Percentiles rank a stretch among this genome's conserved stretches.
These are phyloP conservation scores for Caenorhabditis wallacei DNA, from an alignment of 2,888 invertebrate species.

Conservation along the genomic window DNA sequence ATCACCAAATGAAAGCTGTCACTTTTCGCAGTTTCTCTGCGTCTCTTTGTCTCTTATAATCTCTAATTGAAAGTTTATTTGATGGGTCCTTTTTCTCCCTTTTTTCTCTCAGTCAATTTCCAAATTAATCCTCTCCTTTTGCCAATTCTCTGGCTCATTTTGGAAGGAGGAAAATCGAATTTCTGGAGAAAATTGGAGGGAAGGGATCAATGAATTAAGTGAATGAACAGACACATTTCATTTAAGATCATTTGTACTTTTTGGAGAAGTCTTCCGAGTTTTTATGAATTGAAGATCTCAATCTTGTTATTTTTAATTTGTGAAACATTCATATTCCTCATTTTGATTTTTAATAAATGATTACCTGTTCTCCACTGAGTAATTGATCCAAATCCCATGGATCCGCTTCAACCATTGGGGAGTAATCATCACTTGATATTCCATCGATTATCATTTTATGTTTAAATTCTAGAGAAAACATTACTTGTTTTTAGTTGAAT, in stretches of 20 bases:
- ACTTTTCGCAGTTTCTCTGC: constrained; percentile 33
- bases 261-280: too few species aligned
- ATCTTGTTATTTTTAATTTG: too few species aligned
- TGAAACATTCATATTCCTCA: too few species aligned
- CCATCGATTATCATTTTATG: constrained; percentile 62
- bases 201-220: constrained; percentile 18
- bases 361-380: constrained; percentile 77
- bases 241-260: constrained; percentile 19
- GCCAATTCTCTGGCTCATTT: constrained; percentile 14
- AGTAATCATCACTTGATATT: constrained; percentile 62
- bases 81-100: constrained; percentile 33
- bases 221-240: background rate
- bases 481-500: background rate
- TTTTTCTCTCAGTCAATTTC: constrained; percentile 44
- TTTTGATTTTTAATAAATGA: constrained; percentile 5
- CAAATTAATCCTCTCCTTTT: constrained; percentile 48
- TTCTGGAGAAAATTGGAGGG: constrained; percentile 24
- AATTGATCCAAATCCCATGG: constrained; percentile 80
- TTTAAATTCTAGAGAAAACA: constrained; percentile 21
- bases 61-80: constrained; percentile 53
- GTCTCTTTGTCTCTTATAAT: constrained; percentile 32
- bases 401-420: constrained; percentile 72
- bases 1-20: constrained; percentile 22
- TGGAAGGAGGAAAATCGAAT: background rate
- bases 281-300: too few species aligned